Percentiles rank a stretch among this genome's conserved stretches.
Conservation (phyloP, 2,113 vertebrate genomes). For the Elephas maximus region DNA sequence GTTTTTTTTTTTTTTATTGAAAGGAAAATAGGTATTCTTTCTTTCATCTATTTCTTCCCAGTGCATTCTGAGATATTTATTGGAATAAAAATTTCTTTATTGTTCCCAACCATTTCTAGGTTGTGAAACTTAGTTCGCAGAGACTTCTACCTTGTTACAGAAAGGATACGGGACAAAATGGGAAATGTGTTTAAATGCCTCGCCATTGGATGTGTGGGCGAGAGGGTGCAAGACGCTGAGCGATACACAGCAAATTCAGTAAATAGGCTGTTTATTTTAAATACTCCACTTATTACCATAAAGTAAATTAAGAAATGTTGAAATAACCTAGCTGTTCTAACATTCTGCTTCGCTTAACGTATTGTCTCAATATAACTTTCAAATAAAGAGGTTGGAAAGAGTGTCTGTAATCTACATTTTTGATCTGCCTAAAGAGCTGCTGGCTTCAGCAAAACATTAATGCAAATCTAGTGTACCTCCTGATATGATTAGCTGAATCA, state of each 20-base stretch:
- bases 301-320: constrained; percentile 77
- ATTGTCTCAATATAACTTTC: constrained; percentile 86
- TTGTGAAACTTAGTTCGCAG: background rate
- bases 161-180: background rate
- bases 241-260: constrained; percentile 66
- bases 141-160: rapidly evolving
- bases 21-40: background rate
- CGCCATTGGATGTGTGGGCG: background rate
- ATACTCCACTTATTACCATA: constrained; percentile 84
- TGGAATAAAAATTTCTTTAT: background rate
- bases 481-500: constrained; percentile 94
- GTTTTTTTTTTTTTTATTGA: background rate
- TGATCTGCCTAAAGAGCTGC: constrained; percentile 89
- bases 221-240: background rate
- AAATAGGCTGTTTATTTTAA: constrained; percentile 85
- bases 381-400: constrained; percentile 86
- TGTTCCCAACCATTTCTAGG: background rate
- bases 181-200: background rate
- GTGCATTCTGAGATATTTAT: background rate
- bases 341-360: constrained; percentile 76
- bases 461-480: constrained; percentile 93
- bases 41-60: background rate
- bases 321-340: constrained; percentile 75
- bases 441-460: constrained; percentile 91
- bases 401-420: constrained; percentile 88